Percentiles rank a stretch among this genome's conserved stretches.
Conservation (phyloP, 2,797 vertebrate species). For the Phoxinus dragarum region DNA sequence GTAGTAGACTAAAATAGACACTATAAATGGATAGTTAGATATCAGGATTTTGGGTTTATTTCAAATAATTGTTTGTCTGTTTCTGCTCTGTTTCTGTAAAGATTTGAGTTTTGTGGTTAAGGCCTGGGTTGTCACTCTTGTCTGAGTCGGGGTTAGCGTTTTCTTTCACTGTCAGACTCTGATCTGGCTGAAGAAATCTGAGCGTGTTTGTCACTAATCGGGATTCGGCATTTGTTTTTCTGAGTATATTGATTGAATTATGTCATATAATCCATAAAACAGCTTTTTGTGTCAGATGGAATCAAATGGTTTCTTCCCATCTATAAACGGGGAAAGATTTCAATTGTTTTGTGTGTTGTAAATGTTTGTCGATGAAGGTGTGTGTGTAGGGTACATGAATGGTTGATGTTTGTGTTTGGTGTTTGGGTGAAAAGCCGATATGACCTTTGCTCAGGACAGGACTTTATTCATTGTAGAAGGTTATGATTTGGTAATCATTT, state of each 20-base stretch:
- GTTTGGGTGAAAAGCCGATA: neutral
- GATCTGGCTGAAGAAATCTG: neutral
- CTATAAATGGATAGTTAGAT: neutral
- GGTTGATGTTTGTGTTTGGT: neutral
- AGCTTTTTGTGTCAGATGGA: constrained; percentile 9
- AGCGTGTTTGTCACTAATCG: constrained; percentile 18
- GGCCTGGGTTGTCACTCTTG: neutral
- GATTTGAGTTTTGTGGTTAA: neutral
- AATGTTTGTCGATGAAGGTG: neutral
- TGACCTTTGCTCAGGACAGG: neutral
- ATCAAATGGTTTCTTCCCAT: neutral
- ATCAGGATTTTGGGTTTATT: neutral
- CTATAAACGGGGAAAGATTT: neutral
- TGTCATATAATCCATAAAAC: constrained; percentile 37
- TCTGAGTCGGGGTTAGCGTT: neutral
- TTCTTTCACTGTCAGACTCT: neutral
- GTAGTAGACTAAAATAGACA: neutral
- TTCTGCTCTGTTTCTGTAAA: neutral
- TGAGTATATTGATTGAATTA: constrained; percentile 17
- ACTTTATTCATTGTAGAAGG: neutral
- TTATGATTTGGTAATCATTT: constrained; percentile 12
- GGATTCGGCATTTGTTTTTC: constrained; percentile 21
- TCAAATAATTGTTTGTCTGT: neutral
- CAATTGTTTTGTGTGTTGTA: neutral
- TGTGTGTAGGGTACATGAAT: neutral